These are phyloP conservation scores for Apis mellifera DNA, from an alignment of 1,140 invertebrate genomes.

Conservation along the genomic window Amel_HAv3.1 CM009942.2:8802501-8803000, in stretches of 20 bases:
- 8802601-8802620: not conserved
- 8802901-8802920: not conserved
- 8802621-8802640: not conserved
- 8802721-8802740: slow-evolving; percentile 39
- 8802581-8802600: not conserved
- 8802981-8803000: too few relatives aligned
- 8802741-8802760: slow-evolving; percentile 15
- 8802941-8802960: not conserved
- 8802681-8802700: slow-evolving; percentile 18
- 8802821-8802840: slow-evolving; percentile 16
- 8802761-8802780: slow-evolving; percentile 25
- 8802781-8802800: slow-evolving; percentile 51
- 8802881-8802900: slow-evolving; percentile 5
- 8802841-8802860: too few relatives aligned
- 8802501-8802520: too few relatives aligned
- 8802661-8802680: slow-evolving; percentile 10
- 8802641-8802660: slow-evolving; percentile 15
- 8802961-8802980: not conserved
- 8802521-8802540: too few relatives aligned
- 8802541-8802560: not conserved
- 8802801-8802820: slow-evolving; percentile 24
- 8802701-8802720: slow-evolving; percentile 31
- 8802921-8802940: not conserved
- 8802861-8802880: slow-evolving; percentile 12
- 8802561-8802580: not conserved